A percentile compares a stretch with the other conserved stretches of the same genome.
phyloP scores from a whole-genome alignment of 2,797 vertebrate species.

The Mionectes olivaceus region DNA sequence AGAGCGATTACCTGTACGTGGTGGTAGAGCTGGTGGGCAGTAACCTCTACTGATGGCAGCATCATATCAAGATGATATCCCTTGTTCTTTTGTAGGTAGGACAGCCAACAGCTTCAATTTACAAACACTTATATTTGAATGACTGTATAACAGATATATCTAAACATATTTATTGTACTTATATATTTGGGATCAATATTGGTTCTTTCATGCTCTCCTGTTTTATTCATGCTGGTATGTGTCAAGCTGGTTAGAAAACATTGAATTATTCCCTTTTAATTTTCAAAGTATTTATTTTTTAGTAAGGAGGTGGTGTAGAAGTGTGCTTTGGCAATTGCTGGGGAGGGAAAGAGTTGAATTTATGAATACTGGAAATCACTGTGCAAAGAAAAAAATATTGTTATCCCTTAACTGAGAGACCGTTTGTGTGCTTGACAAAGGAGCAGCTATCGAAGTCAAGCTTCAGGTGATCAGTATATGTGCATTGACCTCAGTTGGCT shows the following conservation, averaged over 20 bases:
- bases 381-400: neutral
- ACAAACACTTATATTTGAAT: neutral
- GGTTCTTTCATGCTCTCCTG: neutral
- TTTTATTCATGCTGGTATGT: neutral
- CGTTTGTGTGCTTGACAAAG: neutral
- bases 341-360: neutral
- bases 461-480: neutral
- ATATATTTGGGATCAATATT: neutral
- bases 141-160: neutral
- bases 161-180: neutral
- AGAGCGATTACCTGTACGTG: fast-evolving
- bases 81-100: neutral
- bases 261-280: neutral
- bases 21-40: neutral
- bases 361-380: neutral
- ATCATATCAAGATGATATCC: neutral
- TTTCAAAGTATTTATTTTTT: neutral
- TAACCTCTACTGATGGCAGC: neutral
- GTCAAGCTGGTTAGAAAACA: neutral
- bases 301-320: neutral
- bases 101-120: neutral
- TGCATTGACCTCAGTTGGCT: neutral
- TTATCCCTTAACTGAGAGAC: neutral
- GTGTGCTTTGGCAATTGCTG: neutral
- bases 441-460: neutral